Conservation (phyloP, 1,140 invertebrate genomes). For the Chrysopa pallens region DNA sequence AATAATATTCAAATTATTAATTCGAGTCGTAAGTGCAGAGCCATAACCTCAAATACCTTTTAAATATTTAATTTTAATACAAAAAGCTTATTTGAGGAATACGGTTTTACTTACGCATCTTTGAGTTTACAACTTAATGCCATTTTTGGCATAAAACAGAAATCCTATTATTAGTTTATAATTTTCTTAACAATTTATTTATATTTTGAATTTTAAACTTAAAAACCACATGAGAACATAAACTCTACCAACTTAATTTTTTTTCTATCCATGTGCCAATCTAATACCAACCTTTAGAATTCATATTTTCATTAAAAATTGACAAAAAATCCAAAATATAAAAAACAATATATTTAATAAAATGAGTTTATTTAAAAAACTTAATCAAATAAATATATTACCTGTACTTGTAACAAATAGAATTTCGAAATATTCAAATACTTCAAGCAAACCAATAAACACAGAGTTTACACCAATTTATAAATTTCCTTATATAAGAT, state of each 20-base stretch:
- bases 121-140: constrained; percentile 11
- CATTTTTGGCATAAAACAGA: constrained; percentile 4
- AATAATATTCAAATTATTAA: background rate
- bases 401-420: background rate
- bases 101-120: constrained; percentile 14
- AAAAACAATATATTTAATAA: too few species aligned
- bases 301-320: too few species aligned
- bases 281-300: too few species aligned
- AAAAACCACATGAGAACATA: too few species aligned
- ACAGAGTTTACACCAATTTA: constrained; percentile 11
- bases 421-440: background rate
- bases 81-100: background rate
- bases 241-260: too few species aligned
- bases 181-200: background rate
- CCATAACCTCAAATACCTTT: background rate
- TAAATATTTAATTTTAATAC: background rate
- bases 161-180: background rate
- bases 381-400: too few species aligned
- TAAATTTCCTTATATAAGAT: constrained; percentile 13
- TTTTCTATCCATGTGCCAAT: too few species aligned
- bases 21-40: background rate
- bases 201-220: background rate
- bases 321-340: too few species aligned
- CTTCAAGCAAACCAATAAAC: background rate
- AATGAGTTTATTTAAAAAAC: constrained; percentile 4